Evolutionary conservation across 2,888 invertebrate genomes (phyloP).

Genomic region (Sphinx pinastri): DNA sequence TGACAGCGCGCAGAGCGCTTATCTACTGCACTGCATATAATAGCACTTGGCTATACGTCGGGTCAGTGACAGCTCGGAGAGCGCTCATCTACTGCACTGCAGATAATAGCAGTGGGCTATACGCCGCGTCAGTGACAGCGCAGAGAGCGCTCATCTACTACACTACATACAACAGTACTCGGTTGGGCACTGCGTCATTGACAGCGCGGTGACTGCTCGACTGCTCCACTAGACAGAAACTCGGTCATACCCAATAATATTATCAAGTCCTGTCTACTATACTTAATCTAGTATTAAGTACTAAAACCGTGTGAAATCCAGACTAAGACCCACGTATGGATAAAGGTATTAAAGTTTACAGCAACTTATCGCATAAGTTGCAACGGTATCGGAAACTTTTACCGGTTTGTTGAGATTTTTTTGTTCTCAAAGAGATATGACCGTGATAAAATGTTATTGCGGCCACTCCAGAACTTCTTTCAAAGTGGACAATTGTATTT

Average conservation of each 20-base stretch:
- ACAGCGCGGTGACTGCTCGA: background rate
- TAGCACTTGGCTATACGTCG: background rate
- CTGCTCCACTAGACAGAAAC: background rate
- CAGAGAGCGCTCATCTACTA: background rate
- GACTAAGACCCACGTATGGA: background rate
- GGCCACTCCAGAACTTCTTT: conserved; percentile 10
- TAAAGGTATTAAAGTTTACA: conserved; percentile 14
- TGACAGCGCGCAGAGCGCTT: background rate
- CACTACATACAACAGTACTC: background rate
- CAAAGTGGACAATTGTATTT: conserved; percentile 19
- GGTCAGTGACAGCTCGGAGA: background rate
- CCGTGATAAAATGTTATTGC: conserved; percentile 27
- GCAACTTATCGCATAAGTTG: conserved; percentile 18
- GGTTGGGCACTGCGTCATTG: background rate
- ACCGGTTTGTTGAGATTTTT: conserved; percentile 18
- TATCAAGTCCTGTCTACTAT: background rate
- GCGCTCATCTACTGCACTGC: background rate
- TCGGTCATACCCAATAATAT: background rate
- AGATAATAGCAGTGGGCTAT: background rate
- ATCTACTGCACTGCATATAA: background rate
- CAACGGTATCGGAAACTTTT: conserved; percentile 22
- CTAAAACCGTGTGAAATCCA: background rate
- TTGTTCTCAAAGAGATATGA: conserved; percentile 8
- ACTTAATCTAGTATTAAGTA: background rate
- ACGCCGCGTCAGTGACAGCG: background rate